Evolutionary conservation across 2,888 invertebrate genomes (phyloP), one percentile per base, ranked within the genome.

Genomic region (Pseudococcus longispinus): DNA sequence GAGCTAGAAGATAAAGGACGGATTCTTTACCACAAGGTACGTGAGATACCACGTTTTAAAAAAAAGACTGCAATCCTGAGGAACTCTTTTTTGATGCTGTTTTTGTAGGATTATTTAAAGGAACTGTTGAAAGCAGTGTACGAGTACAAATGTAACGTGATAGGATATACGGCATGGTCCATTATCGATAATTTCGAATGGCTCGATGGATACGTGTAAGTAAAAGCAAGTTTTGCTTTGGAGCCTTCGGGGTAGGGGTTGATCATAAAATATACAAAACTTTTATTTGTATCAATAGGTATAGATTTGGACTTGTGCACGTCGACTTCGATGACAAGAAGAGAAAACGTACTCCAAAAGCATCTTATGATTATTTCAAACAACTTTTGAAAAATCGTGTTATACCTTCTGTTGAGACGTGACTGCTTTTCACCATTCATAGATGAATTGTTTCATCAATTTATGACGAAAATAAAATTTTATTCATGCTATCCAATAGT

Each of bases 181-280:
- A 91, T 96, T 20, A 92, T 96, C 91, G 96, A 97, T 89, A 95
- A 95, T 90, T 95, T 94, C 90, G 96, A 96, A 90, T 96, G 96
- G 96, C 92, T 92, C 88, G 92, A 92, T 77, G 96, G 96, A 37
- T 96, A 93, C 90, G 93, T 93, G 93, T 94, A 92, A 93, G 93
- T 88, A 65, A 20, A 26, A 37, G 29, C 15, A 46, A 46, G 2
- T 46, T 11, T 15, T 15, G 44, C 13, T 11, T 15, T 46, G 3
- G n/a, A n/a, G 13, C 13, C 2, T 15, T 46, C 9, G 44, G 8
- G 13, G 1, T 46, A 46, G n/a, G n/a, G n/a, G n/a, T 46, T 37
- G 8, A 37, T 2, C 37, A 2, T 4, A 1, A n/a, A n/a, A n/a
- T 2, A 2, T 37, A 37, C 37, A 6, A 8, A 37, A 37, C 9